A percentile compares a stretch with the other conserved stretches of the same genome.
Evolutionary conservation across 2,113 vertebrate genomes (phyloP).

Genomic region (Egretta garzetta): DNA sequence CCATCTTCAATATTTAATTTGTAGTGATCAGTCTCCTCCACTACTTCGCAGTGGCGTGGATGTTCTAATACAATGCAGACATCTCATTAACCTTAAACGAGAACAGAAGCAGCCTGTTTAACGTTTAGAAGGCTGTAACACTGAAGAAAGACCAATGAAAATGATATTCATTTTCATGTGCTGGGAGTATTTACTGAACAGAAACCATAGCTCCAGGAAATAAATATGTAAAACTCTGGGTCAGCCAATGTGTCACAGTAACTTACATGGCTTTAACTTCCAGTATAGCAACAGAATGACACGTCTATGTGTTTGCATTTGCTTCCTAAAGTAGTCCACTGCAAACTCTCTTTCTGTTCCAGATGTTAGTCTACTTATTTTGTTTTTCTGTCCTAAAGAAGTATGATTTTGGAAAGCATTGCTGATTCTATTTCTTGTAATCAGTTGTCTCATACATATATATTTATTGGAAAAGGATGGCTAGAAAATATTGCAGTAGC

Average conservation of each 20-base stretch:
- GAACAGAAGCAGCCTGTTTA: background rate
- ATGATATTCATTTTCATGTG: background rate
- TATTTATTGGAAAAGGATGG: background rate
- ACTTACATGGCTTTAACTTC: background rate
- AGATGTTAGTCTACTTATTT: background rate
- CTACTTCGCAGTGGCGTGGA: background rate
- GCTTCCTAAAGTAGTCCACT: background rate
- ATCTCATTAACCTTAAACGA: background rate
- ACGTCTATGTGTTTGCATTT: background rate
- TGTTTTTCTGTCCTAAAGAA: background rate
- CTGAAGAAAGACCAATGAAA: background rate
- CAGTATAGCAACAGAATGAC: background rate
- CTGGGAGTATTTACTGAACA: background rate
- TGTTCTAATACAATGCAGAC: background rate
- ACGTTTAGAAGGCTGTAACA: background rate
- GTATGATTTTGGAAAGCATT: background rate
- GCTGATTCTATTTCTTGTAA: background rate
- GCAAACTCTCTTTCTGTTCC: background rate
- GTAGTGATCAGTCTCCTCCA: background rate
- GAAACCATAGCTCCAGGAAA: background rate
- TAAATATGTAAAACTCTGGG: background rate
- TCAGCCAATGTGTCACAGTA: background rate
- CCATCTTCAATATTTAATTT: constrained; percentile 16
- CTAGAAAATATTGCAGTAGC: background rate
- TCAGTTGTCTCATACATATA: background rate